phyloP scores from a whole-genome alignment of 2,888 invertebrate genomes.

The Rhagium mordax region DNA sequence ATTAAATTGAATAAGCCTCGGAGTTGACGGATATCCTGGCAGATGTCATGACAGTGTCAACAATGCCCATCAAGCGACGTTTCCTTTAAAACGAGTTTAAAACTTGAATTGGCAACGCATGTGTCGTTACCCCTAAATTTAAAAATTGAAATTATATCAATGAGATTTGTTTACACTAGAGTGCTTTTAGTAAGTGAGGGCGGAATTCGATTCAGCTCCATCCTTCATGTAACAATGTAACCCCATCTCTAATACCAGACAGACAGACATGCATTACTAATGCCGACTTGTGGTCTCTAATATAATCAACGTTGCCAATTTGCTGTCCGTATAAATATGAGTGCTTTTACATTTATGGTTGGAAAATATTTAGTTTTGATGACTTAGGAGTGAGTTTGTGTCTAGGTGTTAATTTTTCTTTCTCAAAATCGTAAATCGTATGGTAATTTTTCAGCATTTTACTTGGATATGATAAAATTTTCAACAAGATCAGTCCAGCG shows the following conservation, averaged over 20 bases:
- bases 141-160: constrained; percentile 70
- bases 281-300: constrained; percentile 54
- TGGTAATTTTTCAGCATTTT: no score
- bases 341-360: no score
- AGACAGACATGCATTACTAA: constrained; percentile 63
- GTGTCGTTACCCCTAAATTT: constrained; percentile 63
- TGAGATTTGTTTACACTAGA: constrained; percentile 70
- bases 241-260: constrained; percentile 62
- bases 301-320: constrained; percentile 9
- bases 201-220: constrained; percentile 65
- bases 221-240: constrained; percentile 65
- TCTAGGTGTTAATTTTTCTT: no score
- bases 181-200: constrained; percentile 67
- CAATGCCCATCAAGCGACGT: constrained; percentile 67
- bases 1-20: constrained; percentile 67
- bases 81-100: constrained; percentile 67
- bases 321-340: no score
- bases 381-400: no score
- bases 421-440: no score
- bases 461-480: no score
- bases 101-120: constrained; percentile 60
- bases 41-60: constrained; percentile 68
- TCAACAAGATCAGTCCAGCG: no score
- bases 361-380: no score
- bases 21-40: constrained; percentile 69